phyloP scores from a whole-genome alignment of 35 echinoderm and acorn worm genomes.

The Ophiothrix spiculata region DNA sequence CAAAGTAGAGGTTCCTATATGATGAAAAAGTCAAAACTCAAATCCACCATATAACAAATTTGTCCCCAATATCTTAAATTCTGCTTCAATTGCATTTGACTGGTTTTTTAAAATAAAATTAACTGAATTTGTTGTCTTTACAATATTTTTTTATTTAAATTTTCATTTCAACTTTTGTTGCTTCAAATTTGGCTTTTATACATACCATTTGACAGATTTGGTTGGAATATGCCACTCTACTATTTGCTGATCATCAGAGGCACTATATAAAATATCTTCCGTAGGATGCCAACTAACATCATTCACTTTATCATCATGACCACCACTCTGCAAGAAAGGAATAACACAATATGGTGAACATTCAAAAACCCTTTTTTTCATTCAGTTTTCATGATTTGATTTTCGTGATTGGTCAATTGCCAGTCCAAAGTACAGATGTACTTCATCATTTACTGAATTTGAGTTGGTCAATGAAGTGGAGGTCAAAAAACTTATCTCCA shows the following conservation, averaged over 20 bases:
- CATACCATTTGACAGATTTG: conserved; percentile 71
- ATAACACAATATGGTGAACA: neutral
- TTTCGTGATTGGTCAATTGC: neutral
- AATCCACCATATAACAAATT: too few species aligned
- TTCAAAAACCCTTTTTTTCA: neutral
- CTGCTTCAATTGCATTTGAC: too few species aligned
- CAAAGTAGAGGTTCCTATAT: too few species aligned
- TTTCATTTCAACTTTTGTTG: conserved; percentile 7
- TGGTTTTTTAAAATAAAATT: neutral
- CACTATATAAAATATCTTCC: conserved; percentile 82
- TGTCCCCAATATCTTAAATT: too few species aligned
- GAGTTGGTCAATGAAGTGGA: neutral
- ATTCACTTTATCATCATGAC: conserved; percentile 93
- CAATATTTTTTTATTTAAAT: neutral
- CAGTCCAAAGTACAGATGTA: neutral
- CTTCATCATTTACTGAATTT: neutral
- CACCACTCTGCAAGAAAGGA: conserved; percentile 56
- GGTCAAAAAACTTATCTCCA: neutral
- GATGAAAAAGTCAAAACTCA: too few species aligned
- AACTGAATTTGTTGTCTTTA: neutral
- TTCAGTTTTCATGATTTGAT: neutral
- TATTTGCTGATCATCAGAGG: conserved; percentile 89
- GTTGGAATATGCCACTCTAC: conserved; percentile 81
- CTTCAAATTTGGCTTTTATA: conserved; percentile 24
- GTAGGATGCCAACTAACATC: conserved; percentile 87